These are phyloP conservation scores for Phthorimaea operculella DNA, from an alignment of 1,140 invertebrate genomes.

Conservation along the genomic window DNA sequence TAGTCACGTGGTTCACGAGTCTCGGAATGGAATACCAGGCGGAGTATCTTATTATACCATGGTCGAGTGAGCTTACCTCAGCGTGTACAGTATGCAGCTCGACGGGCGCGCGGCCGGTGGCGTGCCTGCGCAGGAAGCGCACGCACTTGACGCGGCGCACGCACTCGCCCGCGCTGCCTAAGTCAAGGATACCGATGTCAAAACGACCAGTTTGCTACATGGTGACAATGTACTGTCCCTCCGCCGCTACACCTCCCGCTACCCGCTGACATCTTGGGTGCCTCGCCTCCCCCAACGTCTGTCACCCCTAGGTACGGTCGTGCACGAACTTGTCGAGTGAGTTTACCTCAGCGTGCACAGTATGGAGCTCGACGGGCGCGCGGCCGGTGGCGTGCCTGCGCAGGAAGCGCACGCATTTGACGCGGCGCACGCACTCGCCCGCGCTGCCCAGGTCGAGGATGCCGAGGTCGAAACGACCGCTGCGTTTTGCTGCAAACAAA, in stretches of 20 bases:
- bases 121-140: slow-evolving; percentile 86
- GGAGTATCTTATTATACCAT: too few species aligned
- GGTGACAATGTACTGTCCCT: too few species aligned
- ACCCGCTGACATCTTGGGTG: too few species aligned
- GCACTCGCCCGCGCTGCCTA: slow-evolving; percentile 88
- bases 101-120: slow-evolving; percentile 89
- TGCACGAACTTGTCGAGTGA: too few species aligned
- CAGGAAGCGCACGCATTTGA: slow-evolving; percentile 81
- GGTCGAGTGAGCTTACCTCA: slow-evolving; percentile 85
- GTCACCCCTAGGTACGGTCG: too few species aligned
- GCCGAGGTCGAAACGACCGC: slow-evolving; percentile 88
- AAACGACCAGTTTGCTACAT: slow-evolving; percentile 84
- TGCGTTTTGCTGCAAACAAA: slow-evolving; percentile 66
- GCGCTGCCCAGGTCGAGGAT: slow-evolving; percentile 93
- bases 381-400: slow-evolving; percentile 89
- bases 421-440: slow-evolving; percentile 84
- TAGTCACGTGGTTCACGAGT: too few species aligned
- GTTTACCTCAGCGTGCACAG: slow-evolving; percentile 87
- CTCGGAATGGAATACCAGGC: too few species aligned
- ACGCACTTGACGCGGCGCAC: slow-evolving; percentile 82
- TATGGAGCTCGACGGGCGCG: slow-evolving; percentile 91
- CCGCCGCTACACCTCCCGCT: too few species aligned
- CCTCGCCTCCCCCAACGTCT: too few species aligned
- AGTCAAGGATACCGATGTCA: slow-evolving; percentile 92
- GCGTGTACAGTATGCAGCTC: slow-evolving; percentile 93